Evolutionary conservation across 1,140 invertebrate genomes (phyloP).

Genomic region (Araneus ventricosus): DNA sequence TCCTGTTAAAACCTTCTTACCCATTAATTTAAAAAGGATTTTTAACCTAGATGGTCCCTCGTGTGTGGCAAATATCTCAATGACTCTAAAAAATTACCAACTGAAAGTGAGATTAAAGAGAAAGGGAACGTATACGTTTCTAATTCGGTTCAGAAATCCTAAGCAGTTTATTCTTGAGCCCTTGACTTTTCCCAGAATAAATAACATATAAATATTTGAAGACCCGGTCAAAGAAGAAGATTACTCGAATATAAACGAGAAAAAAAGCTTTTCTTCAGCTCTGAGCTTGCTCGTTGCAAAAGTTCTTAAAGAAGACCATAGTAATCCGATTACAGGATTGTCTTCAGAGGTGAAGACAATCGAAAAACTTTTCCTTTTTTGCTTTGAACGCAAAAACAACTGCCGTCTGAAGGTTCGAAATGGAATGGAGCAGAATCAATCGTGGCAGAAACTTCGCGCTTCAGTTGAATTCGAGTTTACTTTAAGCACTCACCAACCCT

Average conservation of each 20-base stretch:
- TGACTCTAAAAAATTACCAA: neutral
- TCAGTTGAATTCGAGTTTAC: neutral
- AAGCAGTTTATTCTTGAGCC: neutral
- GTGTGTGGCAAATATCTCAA: neutral
- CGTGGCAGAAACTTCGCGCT: neutral
- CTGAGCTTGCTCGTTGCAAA: neutral
- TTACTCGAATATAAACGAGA: neutral
- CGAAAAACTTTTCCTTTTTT: neutral
- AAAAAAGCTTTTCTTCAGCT: neutral
- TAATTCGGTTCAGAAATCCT: neutral
- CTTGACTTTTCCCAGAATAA: neutral
- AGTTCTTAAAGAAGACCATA: neutral
- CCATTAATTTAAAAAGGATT: no score
- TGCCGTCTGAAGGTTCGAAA: neutral
- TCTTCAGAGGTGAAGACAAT: slow-evolving; percentile 4
- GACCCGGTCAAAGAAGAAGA: neutral
- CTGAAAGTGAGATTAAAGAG: neutral
- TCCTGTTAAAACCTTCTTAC: no score
- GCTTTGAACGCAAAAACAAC: neutral
- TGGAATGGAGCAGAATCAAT: slow-evolving; percentile 1
- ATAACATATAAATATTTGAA: neutral
- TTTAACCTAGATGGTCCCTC: neutral
- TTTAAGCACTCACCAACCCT: neutral
- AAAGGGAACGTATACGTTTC: neutral
- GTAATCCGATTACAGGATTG: slow-evolving; percentile 29